Percentiles rank a stretch among this genome's conserved stretches.
Evolutionary conservation across 2,888 invertebrate species (phyloP).

Genomic region (Meta bourneti): DNA sequence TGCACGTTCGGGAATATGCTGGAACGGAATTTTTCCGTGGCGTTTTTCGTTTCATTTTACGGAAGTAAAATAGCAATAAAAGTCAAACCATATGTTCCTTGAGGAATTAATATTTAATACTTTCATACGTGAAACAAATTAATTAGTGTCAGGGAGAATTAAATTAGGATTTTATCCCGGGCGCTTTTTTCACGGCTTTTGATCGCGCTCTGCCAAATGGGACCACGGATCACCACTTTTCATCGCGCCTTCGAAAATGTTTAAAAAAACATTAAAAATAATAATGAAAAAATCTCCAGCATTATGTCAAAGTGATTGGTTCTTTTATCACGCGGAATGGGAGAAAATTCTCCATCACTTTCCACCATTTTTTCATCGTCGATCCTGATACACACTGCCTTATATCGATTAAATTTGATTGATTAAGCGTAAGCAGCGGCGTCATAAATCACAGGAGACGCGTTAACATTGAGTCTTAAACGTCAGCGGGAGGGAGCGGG

Average conservation of each 20-base stretch:
- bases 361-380: conserved; percentile 14
- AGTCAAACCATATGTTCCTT: conserved; percentile 29
- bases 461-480: conserved; percentile 68
- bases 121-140: conserved; percentile 32
- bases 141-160: conserved; percentile 20
- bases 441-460: conserved; percentile 64
- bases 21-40: neutral
- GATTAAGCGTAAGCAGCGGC: conserved; percentile 58
- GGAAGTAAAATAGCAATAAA: neutral
- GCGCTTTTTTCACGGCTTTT: conserved; percentile 6
- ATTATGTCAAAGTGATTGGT: conserved; percentile 49
- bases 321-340: conserved; percentile 53
- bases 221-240: conserved; percentile 26
- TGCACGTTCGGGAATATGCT: neutral
- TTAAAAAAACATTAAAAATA: conserved; percentile 17
- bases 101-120: conserved; percentile 39
- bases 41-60: neutral
- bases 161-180: conserved; percentile 38
- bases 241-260: neutral
- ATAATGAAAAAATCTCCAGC: conserved; percentile 25
- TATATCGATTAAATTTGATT: conserved; percentile 71
- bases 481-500: conserved; percentile 23
- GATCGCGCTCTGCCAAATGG: conserved; percentile 1
- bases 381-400: conserved; percentile 35
- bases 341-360: conserved; percentile 53